Conservation (phyloP, 1,140 invertebrate species). For the Calosoma granatense region DNA sequence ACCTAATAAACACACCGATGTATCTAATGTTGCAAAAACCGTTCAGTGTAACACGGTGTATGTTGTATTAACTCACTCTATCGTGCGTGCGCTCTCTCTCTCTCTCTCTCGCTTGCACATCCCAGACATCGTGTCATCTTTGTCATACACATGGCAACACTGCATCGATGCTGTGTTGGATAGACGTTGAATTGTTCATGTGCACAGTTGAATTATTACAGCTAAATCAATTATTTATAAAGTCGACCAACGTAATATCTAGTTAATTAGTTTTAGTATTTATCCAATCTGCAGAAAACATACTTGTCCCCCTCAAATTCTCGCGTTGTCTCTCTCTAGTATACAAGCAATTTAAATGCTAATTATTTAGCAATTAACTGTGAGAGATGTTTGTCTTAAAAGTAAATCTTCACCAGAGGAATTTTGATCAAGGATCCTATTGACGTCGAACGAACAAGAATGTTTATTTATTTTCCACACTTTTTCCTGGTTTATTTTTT, state of each 20-base stretch:
- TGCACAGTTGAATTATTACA: conserved; percentile 6
- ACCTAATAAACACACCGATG: too few species aligned
- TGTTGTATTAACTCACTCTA: too few species aligned
- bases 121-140: too few species aligned
- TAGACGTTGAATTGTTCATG: not conserved
- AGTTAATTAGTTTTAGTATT: not conserved
- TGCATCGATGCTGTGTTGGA: too few species aligned
- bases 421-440: conserved; percentile 1
- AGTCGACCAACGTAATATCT: not conserved
- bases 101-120: too few species aligned
- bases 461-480: conserved; percentile 1
- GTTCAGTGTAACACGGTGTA: too few species aligned
- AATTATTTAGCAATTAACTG: conserved; percentile 3
- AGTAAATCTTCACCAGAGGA: not conserved
- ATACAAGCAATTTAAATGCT: conserved; percentile 5
- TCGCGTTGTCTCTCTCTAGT: too few species aligned
- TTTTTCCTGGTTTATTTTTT: not conserved
- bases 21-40: too few species aligned
- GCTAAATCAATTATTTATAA: conserved; percentile 12
- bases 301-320: not conserved
- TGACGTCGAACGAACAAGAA: not conserved
- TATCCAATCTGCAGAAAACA: not conserved
- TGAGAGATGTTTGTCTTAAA: not conserved
- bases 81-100: too few species aligned
- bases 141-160: too few species aligned